Evolutionary conservation across 2,797 vertebrate genomes (phyloP).

Genomic region (Sebastes itinus): DNA sequence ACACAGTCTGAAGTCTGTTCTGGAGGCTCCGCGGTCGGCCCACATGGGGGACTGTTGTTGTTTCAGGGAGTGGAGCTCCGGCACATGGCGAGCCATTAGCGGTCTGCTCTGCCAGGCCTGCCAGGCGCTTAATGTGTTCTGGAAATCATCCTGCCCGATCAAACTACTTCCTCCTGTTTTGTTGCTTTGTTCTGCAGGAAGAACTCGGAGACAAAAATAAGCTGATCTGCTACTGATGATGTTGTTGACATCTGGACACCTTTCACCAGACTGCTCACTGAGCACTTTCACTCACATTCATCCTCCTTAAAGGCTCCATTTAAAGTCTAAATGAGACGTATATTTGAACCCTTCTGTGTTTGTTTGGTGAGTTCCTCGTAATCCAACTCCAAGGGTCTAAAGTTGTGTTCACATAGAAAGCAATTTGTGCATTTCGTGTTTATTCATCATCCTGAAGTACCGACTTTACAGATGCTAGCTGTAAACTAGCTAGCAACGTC

Average conservation of each 20-base stretch:
- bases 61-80: conserved; percentile 30
- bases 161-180: conserved; percentile 45
- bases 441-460: neutral
- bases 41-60: neutral
- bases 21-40: neutral
- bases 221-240: neutral
- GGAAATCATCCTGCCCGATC: conserved; percentile 50
- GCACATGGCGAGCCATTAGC: conserved; percentile 28
- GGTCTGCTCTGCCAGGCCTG: conserved; percentile 15
- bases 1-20: neutral
- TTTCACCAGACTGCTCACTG: neutral
- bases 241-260: neutral
- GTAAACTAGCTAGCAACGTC: neutral
- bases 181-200: conserved; percentile 54
- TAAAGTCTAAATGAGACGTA: neutral
- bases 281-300: neutral
- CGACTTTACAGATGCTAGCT: neutral
- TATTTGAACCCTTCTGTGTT: neutral
- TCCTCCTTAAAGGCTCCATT: neutral
- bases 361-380: neutral
- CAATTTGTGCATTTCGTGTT: neutral
- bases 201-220: neutral
- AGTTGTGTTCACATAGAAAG: neutral
- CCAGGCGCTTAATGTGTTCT: conserved; percentile 31
- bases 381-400: neutral